phyloP scores from a whole-genome alignment of 2,797 vertebrate genomes.

The Gobionotothen gibberifrons region DNA sequence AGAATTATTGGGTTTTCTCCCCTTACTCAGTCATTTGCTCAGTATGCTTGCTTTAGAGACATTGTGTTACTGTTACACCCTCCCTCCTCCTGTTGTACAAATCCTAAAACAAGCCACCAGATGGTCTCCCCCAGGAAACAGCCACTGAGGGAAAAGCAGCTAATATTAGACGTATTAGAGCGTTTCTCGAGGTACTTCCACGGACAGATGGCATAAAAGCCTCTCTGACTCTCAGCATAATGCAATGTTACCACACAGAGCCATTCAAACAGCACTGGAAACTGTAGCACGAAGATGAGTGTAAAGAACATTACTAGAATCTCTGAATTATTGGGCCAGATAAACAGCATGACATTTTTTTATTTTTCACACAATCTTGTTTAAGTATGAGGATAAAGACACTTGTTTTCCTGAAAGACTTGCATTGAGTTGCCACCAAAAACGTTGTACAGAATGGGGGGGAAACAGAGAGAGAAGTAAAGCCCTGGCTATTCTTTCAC shows the following conservation, averaged over 20 bases:
- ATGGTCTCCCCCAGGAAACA: constrained; percentile 78
- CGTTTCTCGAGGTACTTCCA: constrained; percentile 69
- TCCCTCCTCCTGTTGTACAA: constrained; percentile 29
- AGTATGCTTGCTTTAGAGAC: constrained; percentile 12
- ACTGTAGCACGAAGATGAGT: background rate
- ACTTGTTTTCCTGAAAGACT: too few relatives aligned
- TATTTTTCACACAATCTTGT: background rate
- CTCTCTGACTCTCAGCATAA: constrained; percentile 59
- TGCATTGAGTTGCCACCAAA: too few relatives aligned
- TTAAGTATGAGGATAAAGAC: too few relatives aligned
- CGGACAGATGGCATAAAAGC: constrained; percentile 70
- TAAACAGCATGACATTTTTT: background rate
- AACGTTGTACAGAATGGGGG: too few relatives aligned
- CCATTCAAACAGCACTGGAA: background rate
- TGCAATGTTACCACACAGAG: constrained; percentile 16
- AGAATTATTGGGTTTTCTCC: too few relatives aligned
- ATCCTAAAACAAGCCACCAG: constrained; percentile 66
- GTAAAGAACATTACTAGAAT: background rate
- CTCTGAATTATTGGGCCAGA: background rate
- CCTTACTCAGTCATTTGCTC: background rate
- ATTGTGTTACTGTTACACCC: background rate
- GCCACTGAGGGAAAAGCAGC: constrained; percentile 61
- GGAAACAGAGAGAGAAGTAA: too few relatives aligned
- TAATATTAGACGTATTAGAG: constrained; percentile 79
- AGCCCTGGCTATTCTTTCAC: too few relatives aligned